A percentile compares a stretch with the other conserved stretches of the same genome.
Conservation (phyloP, 1,140 invertebrate species). For the Drosophila orosa region DNA sequence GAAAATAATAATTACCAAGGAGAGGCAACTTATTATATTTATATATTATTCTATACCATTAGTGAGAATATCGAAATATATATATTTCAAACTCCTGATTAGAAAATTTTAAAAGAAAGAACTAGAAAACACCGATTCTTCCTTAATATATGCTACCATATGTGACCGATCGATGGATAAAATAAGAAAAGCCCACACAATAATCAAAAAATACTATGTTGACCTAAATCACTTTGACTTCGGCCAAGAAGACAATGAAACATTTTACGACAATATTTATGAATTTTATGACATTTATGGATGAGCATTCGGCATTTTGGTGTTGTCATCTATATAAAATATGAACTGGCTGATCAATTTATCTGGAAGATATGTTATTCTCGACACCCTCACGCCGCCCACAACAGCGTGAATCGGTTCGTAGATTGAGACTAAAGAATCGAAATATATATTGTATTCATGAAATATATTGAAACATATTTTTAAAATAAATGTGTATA, state of each 20-base stretch:
- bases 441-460: constrained; percentile 12
- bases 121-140: neutral
- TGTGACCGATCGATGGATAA: constrained; percentile 5
- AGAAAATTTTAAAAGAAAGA: neutral
- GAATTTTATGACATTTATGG: constrained; percentile 70
- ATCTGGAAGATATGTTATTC: constrained; percentile 45
- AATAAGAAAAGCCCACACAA: constrained; percentile 36
- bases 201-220: constrained; percentile 9
- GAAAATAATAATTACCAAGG: neutral
- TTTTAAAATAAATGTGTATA: neutral
- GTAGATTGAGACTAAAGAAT: constrained; percentile 9
- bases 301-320: constrained; percentile 53
- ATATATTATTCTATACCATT: neutral
- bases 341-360: constrained; percentile 58
- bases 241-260: constrained; percentile 42
- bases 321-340: constrained; percentile 57
- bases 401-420: constrained; percentile 23
- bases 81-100: neutral
- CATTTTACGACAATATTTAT: constrained; percentile 59
- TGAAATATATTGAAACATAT: constrained; percentile 5
- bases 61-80: neutral
- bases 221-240: constrained; percentile 34
- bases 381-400: constrained; percentile 17
- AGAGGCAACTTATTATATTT: neutral
- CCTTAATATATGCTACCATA: neutral